Conservation (phyloP, 2,797 vertebrate genomes). For the Myripristis jacobus region DNA sequence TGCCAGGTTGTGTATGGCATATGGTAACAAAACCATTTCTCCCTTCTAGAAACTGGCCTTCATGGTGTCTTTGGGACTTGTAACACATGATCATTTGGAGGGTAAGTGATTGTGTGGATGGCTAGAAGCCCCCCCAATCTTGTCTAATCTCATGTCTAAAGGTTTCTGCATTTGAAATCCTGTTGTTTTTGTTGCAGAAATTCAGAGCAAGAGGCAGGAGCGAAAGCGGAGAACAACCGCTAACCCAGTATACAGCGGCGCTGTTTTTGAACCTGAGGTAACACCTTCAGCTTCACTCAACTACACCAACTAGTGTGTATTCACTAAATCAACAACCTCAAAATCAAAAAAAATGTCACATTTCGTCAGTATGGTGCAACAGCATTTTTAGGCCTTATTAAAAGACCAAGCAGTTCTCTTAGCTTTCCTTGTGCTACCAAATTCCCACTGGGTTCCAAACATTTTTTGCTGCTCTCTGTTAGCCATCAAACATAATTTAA, state of each 20-base stretch:
- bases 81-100: slow-evolving; percentile 98
- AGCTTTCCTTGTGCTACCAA: not conserved
- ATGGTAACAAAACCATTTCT: slow-evolving; percentile 19
- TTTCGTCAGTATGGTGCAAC: not conserved
- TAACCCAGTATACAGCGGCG: slow-evolving; percentile 98
- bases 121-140: not conserved
- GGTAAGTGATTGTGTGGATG: slow-evolving; percentile 80
- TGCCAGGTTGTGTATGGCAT: not conserved
- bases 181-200: slow-evolving; percentile 86
- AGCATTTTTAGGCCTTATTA: not conserved
- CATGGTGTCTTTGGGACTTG: slow-evolving; percentile 97
- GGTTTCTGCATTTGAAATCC: not conserved
- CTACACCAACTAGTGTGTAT: not conserved
- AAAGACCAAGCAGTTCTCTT: not conserved
- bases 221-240: slow-evolving; percentile 98
- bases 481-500: not conserved
- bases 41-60: slow-evolving; percentile 96
- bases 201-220: slow-evolving; percentile 98
- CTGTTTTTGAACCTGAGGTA: slow-evolving; percentile 93
- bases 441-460: not conserved
- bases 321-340: no score
- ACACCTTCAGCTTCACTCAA: no score
- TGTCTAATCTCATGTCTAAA: not conserved
- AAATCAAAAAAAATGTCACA: not conserved
- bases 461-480: not conserved